Evolutionary conservation across 2,888 invertebrate species (phyloP), one percentile per base, ranked within the genome.

Genomic region (Drosophila hamatofila): DNA sequence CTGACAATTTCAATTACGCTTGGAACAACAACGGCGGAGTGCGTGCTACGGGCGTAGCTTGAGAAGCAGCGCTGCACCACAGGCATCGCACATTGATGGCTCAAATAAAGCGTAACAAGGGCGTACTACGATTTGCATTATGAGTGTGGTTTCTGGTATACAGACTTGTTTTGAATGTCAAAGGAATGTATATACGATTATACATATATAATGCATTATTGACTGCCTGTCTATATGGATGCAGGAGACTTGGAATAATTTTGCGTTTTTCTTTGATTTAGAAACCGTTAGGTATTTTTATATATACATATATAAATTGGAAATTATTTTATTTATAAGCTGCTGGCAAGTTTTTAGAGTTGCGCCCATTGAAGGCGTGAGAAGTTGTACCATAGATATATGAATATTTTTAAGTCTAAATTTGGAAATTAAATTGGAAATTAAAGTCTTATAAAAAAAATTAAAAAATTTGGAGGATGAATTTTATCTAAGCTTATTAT

Each of bases 1-100:
- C 49, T 52, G 69, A 60, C 60, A 66, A 75, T 63, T 70, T 48
- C 79, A 75, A 79, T 77, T 78, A 74, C 60, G 66, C 70, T 58
- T 66, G 63, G 35, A 63, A 63, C 46, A 75, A 79, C 66, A 79
- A 51, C 37, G 52, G 5, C 7, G 44, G 44, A 23, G 16, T 16
- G 23, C 44, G 16, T 44, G 23, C 23, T 7, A 23, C 42, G 18
- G 30, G 33, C 49, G 33, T 3, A 14, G 8, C 33, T 21, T 18
- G 54, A 8, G 63, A 5, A 37, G 23, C 23, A 23, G 37, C 5
- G 21, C 27, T n/a, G 52, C 37, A 44, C 23, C 42, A 30, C 59
- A 54, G 52, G 27, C 39, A 4, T 35, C 41, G 59, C 14, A 44
- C 42, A 61, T 51, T 64, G 59, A 68, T 68, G 39, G 74, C 59